Conservation (phyloP, 2,888 invertebrate genomes). For the Maniola hyperantus region DNA sequence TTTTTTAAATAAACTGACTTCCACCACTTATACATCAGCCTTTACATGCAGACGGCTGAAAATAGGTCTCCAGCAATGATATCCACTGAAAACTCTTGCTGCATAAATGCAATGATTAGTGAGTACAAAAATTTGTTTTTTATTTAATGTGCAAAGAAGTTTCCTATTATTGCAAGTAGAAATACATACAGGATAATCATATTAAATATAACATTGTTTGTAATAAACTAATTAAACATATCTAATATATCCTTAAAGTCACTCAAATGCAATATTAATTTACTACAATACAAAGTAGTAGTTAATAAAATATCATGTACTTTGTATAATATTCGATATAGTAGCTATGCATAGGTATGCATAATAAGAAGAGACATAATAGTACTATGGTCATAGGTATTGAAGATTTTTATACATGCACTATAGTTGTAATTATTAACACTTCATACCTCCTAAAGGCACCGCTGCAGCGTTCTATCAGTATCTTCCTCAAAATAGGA, state of each 20-base stretch:
- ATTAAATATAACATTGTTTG: too few relatives aligned
- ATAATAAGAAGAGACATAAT: conserved; percentile 37
- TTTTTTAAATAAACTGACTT: too few relatives aligned
- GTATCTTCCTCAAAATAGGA: conserved; percentile 59
- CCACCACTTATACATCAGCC: too few relatives aligned
- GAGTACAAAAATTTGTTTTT: too few relatives aligned
- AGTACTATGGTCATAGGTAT: conserved; percentile 25
- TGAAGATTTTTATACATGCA: conserved; percentile 12
- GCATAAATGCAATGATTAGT: too few relatives aligned
- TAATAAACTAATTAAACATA: background rate
- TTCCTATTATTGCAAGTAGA: too few relatives aligned
- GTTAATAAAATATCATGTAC: background rate
- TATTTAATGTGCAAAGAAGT: too few relatives aligned
- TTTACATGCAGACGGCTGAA: too few relatives aligned
- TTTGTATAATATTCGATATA: conserved; percentile 8
- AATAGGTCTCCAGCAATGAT: too few relatives aligned
- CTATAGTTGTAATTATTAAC: conserved; percentile 24
- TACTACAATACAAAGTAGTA: background rate
- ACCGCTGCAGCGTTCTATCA: conserved; percentile 53
- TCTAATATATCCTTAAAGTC: background rate
- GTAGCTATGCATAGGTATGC: conserved; percentile 30
- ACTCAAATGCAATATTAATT: background rate
- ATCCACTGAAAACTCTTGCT: too few relatives aligned
- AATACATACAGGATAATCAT: too few relatives aligned
- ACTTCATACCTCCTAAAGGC: conserved; percentile 65